phyloP scores from a whole-genome alignment of 2,113 vertebrate species.

The Corvus hawaiiensis region DNA sequence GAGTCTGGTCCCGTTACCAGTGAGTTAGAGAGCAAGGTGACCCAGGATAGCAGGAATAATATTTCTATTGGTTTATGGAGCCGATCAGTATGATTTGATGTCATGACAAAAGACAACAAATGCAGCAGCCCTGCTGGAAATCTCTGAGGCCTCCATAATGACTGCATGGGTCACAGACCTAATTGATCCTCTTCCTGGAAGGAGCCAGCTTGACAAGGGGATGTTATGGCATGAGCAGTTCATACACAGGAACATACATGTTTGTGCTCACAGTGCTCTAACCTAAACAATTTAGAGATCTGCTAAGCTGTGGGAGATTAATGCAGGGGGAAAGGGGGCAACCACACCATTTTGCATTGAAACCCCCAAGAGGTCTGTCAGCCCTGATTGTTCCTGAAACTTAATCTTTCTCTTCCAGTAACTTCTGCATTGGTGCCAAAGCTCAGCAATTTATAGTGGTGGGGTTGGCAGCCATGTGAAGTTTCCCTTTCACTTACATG shows the following conservation, averaged over 20 bases:
- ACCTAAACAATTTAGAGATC: neutral
- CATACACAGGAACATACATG: neutral
- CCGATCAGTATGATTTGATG: neutral
- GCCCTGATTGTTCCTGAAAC: neutral
- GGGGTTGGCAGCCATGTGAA: neutral
- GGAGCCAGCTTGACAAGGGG: neutral
- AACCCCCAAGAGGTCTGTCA: neutral
- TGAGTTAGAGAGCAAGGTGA: constrained; percentile 20
- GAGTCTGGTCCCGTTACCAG: neutral
- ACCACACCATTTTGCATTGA: neutral
- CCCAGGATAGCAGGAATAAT: neutral
- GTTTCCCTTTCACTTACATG: neutral
- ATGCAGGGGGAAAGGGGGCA: neutral
- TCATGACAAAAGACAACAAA: constrained; percentile 34
- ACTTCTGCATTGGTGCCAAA: neutral
- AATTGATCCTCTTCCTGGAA: constrained; percentile 41
- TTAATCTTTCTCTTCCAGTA: neutral
- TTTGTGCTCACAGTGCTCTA: neutral
- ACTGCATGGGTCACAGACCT: neutral
- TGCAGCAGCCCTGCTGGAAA: neutral
- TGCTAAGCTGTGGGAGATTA: neutral
- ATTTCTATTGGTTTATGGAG: constrained; percentile 30
- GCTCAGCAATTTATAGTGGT: neutral
- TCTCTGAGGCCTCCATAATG: neutral
- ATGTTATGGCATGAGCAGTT: neutral